Base-by-base conservation (phyloP, 2,113 vertebrate species). In the Rostratula benghalensis region DNA sequence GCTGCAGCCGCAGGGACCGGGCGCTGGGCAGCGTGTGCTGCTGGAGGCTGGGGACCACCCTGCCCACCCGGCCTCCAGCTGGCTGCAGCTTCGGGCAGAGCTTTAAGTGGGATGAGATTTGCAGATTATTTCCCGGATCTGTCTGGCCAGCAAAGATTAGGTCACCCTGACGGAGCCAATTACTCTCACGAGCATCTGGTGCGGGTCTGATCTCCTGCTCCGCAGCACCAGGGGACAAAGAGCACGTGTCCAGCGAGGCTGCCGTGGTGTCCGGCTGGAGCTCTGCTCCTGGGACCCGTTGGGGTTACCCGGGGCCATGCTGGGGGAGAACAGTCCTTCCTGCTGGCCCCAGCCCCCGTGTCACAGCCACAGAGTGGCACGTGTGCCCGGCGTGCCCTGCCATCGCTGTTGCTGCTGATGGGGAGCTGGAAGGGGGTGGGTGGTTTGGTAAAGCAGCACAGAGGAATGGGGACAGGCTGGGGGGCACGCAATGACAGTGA, bases 91-190 rank as follows among this genome's bases (percentile, higher is more conserved):
- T 35, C 22, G 78, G 37, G 74, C 54, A 19, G 78, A 41, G 9
- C 69, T 50, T 13, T 70, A 78, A 87, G n/a, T 41, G 94, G 87
- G 88, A 87, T 91, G 74, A 65, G 84, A 87, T 93, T 87, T 90
- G 39, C 45, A 14, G 88, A 87, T 82, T 61, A 84, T 91, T 80
- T 63, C 71, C 57, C 20, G 48, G 43, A 18, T 70, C 79, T 25
- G 70, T 94, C 94, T 85, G 93, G 85, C 90, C 79, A 20, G 75
- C 22, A 1, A 1, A 50, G 93, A 88, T 93, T 85, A 85, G 22
- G 30, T 51, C 7, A 60, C 50, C 70, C 9, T 27, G 51, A 67
- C 61, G 46, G 51, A 68, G 86, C 70, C 83, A 85, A 94, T 93
- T 51, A 4, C 5, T 19, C 64, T 82, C 84, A 70, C 0, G 1